Base-by-base conservation (phyloP, 1,140 invertebrate genomes). In the Nephila pilipes region DNA sequence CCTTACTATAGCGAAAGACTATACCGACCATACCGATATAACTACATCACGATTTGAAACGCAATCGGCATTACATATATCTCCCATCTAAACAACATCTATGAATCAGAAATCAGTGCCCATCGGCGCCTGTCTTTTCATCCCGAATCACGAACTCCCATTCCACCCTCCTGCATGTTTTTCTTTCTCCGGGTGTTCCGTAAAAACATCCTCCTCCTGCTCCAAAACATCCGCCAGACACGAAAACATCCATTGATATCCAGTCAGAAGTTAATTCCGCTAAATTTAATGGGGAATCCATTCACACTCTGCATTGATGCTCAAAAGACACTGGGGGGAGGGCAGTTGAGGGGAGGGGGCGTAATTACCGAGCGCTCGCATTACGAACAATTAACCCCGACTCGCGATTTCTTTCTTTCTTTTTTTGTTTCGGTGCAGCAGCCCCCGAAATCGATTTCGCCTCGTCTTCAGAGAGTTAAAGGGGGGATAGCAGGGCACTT, bases 191-290 rank as follows among this genome's bases (percentile, higher is more conserved):
- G n/a, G 25, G 10, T 25, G 25, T 25, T 25, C 10, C 63, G 25
- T 12, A 65, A 65, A 65, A 65, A 65, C 63, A 65, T 65, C 63
- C 63, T 65, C 10, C 8, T 14, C 63, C 22, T n/a, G 6, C 63
- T 60, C 20, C 25, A 65, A 65, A 65, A 65, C 63, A 65, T 65
- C 63, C 63, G 63, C 25, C 25, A 46, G 46, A 25, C 63, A 29
- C 25, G 63, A 65, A 65, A 65, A 14, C 63, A 65, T 65, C 63
- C 63, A 65, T 65, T 65, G 63, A 65, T 65, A 65, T 25, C n/a
- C 63, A 65, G 69, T 32, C 69, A 75, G 69, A 75, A 75, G 69
- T 75, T 75, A 75, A 75, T 75, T 75, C 69, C 69, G 69, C 69
- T 75, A 75, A 75, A 75, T 75, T 75, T 75, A 75, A 75, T 75